Evolutionary conservation across 2,113 vertebrate genomes (phyloP).

Genomic region (Neodon shergylaensis): DNA sequence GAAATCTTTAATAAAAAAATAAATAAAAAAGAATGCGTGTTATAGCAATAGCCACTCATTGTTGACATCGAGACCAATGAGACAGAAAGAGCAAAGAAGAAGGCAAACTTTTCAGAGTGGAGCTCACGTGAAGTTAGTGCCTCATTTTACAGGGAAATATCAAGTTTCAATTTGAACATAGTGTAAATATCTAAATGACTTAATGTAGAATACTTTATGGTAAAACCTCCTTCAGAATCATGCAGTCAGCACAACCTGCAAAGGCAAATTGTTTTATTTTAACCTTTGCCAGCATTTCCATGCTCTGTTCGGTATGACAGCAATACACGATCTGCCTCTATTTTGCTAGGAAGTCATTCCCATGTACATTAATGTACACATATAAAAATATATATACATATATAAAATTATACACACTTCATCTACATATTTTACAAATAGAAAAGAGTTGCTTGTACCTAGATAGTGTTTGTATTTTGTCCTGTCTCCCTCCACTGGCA

Average conservation of each 20-base stretch:
- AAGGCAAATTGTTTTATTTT: background rate
- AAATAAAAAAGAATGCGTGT: background rate
- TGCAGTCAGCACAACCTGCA: constrained; percentile 20
- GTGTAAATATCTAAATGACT: background rate
- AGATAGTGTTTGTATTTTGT: background rate
- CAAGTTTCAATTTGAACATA: background rate
- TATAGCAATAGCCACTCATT: rapidly evolving
- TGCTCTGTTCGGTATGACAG: background rate
- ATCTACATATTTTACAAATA: constrained; percentile 42
- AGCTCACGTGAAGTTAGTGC: background rate
- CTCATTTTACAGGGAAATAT: background rate
- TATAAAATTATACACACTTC: background rate
- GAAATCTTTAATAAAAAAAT: too few species aligned
- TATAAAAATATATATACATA: background rate
- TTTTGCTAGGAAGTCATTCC: constrained; percentile 48
- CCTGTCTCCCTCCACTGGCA: background rate
- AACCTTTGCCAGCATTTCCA: constrained; percentile 8
- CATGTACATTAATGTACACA: background rate
- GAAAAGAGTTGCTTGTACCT: background rate
- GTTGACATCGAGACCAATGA: background rate
- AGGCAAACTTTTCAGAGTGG: background rate
- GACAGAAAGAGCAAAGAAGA: background rate
- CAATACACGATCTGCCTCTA: background rate
- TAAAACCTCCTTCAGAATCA: constrained; percentile 46
- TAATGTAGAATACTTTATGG: background rate